Evolutionary conservation across 2,888 invertebrate genomes (phyloP).

Genomic region (Stegophylla sp.): DNA sequence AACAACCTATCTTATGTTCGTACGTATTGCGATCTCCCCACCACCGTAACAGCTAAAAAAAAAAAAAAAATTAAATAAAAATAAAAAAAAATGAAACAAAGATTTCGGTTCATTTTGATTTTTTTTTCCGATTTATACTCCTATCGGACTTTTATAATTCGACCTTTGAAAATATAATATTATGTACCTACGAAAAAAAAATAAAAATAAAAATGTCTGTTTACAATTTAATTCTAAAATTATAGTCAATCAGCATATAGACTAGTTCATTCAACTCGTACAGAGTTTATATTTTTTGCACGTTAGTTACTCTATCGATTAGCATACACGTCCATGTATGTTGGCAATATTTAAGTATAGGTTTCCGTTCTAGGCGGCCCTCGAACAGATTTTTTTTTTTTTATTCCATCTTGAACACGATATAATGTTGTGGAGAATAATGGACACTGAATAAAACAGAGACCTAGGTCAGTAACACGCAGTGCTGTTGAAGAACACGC

Average conservation of each 20-base stretch:
- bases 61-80: too few relatives aligned
- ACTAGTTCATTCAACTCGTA: not conserved
- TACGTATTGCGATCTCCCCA: not conserved
- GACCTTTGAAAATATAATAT: too few relatives aligned
- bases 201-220: too few relatives aligned
- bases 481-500: not conserved
- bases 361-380: too few relatives aligned
- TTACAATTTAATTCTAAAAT: not conserved
- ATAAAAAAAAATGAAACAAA: not conserved
- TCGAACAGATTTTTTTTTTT: not conserved
- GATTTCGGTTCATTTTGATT: not conserved
- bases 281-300: not conserved
- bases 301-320: not conserved
- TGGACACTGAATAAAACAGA: slow-evolving; percentile 30
- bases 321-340: not conserved
- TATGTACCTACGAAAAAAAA: too few relatives aligned
- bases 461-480: slow-evolving; percentile 52
- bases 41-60: not conserved
- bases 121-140: not conserved
- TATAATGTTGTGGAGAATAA: not conserved
- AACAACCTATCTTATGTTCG: slow-evolving; percentile 30
- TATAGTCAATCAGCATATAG: not conserved
- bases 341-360: not conserved
- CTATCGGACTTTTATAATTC: not conserved
- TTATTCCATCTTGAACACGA: not conserved